phyloP scores from a whole-genome alignment of 2,113 vertebrate genomes.

The Morone saxatilis region DNA sequence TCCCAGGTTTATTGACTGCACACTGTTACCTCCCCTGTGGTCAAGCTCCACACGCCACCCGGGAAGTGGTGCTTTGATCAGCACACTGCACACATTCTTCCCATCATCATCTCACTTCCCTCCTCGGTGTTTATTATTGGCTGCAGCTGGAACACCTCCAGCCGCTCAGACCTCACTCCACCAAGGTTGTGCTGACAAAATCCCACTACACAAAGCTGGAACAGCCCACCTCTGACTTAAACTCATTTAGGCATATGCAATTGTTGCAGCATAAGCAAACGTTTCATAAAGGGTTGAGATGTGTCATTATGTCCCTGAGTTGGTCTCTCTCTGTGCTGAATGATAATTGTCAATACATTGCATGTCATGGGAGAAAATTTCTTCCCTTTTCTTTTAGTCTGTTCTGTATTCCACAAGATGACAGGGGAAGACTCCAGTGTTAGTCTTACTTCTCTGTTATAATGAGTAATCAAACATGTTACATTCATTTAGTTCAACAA shows the following conservation, averaged over 20 bases:
- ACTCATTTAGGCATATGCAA: background rate
- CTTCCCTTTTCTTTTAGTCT: conserved; percentile 2
- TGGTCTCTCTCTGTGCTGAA: background rate
- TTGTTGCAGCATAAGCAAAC: background rate
- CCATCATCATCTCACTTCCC: conserved; percentile 72
- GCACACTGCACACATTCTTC: conserved; percentile 70
- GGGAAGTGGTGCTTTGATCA: conserved; percentile 73
- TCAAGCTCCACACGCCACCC: conserved; percentile 59
- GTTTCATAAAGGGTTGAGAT: background rate
- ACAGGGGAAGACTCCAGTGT: background rate
- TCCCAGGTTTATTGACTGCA: conserved; percentile 61
- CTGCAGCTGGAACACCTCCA: conserved; percentile 76
- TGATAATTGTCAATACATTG: background rate
- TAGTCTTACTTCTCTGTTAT: background rate
- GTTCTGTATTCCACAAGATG: conserved; percentile 32
- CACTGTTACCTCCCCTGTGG: conserved; percentile 51
- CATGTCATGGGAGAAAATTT: conserved; percentile 1
- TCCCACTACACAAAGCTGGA: conserved; percentile 27
- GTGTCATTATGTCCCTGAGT: background rate
- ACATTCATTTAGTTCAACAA: background rate
- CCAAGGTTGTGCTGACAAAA: conserved; percentile 65
- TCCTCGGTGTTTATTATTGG: conserved; percentile 69
- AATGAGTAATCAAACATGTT: background rate
- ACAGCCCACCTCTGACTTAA: conserved; percentile 35
- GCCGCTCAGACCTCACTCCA: conserved; percentile 40